Evolutionary conservation across 2,888 invertebrate genomes (phyloP), one percentile per base, ranked within the genome.

Genomic region (Mayetiola destructor): DNA sequence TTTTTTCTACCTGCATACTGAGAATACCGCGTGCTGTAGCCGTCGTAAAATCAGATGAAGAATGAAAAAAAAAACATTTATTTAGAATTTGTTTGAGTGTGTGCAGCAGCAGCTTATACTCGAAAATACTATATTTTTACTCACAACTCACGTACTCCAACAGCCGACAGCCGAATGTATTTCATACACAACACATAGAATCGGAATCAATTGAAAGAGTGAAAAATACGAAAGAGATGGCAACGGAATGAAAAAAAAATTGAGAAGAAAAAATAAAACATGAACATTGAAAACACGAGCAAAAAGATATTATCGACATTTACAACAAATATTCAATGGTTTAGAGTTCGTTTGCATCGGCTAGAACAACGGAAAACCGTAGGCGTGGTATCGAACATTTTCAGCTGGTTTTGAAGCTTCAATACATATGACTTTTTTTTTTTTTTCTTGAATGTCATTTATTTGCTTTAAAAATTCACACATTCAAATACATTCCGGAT

Each of bases 351-450:
- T 48, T 48, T 48, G 48, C 48, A 48, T 48, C 27, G n/a, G 27
- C 27, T 27, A 48, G 27, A 27, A 27, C 48, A 27, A 48, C 48
- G 27, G n/a, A 48, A 23, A 48, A 48, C 48, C 27, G 48, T 48
- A 48, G 48, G 48, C 48, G 48, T 48, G 48, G 48, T 48, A 48
- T 48, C 48, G 27, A 48, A 48, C n/a, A n/a, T n/a, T 27, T 48
- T 48, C 48, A 48, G 48, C 48, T 48, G 48, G 48, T 48, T 48
- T n/a, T n/a, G n/a, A n/a, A n/a, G n/a, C n/a, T n/a, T n/a, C n/a
- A n/a, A n/a, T n/a, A n/a, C n/a, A n/a, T n/a, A n/a, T n/a, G n/a
- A n/a, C n/a, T n/a, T n/a, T n/a, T n/a, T n/a, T n/a, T n/a, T n/a
- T n/a, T n/a, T n/a, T n/a, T n/a, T n/a, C n/a, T n/a, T n/a, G n/a